These are phyloP conservation scores for Julus scanicus DNA, from an alignment of 2,888 invertebrate species.

Conservation along the genomic window DNA sequence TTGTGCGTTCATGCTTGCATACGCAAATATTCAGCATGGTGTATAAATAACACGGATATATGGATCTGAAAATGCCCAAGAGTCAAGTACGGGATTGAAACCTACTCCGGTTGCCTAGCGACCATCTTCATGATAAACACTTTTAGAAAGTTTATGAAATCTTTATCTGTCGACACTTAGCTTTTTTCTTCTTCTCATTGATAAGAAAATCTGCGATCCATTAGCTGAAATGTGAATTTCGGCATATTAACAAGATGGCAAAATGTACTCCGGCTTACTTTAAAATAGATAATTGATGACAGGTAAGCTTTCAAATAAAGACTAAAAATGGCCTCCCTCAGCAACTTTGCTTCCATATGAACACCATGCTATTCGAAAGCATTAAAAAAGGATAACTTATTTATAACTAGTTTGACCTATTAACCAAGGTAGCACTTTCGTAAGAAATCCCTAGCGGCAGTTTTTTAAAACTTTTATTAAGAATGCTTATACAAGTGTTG, in stretches of 20 bases:
- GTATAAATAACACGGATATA: conserved; percentile 42
- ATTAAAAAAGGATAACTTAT: neutral
- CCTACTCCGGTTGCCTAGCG: conserved; percentile 41
- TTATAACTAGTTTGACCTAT: neutral
- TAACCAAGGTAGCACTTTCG: neutral
- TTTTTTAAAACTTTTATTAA: no score
- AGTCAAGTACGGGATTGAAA: conserved; percentile 22
- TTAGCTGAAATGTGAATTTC: neutral
- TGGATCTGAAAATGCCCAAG: conserved; percentile 44
- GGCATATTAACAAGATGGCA: conserved; percentile 23
- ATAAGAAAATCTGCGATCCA: conserved; percentile 31
- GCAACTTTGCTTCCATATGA: neutral
- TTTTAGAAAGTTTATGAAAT: conserved; percentile 49
- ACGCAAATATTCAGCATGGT: conserved; percentile 5
- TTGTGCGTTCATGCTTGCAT: conserved; percentile 21
- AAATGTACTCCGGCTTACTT: neutral
- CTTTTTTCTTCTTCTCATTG: neutral
- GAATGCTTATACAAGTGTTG: no score
- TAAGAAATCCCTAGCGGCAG: no score
- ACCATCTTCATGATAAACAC: conserved; percentile 40
- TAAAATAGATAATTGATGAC: conserved; percentile 14
- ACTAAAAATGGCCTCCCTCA: neutral
- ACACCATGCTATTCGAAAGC: neutral
- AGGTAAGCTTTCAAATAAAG: neutral
- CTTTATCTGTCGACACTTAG: conserved; percentile 48